Evolutionary conservation across 2,113 vertebrate genomes (phyloP), one percentile per base, ranked within the genome.

Genomic region (Stigmatopora nigra): DNA sequence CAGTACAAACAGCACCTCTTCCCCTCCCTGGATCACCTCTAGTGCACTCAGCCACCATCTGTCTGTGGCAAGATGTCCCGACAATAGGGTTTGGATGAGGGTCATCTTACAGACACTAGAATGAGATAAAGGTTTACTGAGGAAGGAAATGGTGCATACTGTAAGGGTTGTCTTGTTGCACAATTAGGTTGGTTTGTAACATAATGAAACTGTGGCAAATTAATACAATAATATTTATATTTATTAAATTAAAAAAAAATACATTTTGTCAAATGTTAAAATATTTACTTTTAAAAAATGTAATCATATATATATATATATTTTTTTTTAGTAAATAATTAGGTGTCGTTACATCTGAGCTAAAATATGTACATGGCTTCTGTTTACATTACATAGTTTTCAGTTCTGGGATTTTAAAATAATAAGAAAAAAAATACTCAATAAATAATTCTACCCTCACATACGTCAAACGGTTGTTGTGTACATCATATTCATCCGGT

Each of bases 91-190:
- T n/a, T 61, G 61, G 59, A 64, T 22, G 52, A 48, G 68, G 58
- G 64, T 84, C 76, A 72, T 58, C 47, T 83, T 83, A 80, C 78
- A 78, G 44, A 61, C 61, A 76, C 61, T 38, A 65, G n/a, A 48
- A 56, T 44, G 52, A 77, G 36, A 63, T 31, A 17, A 67, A 52
- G 16, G 20, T 41, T 51, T 63, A 55, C 59, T 17, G 17, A 59
- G 17, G 38, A 41, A 60, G 15, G 14, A 12, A 63, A 13, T 51
- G 14, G 20, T 63, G 47, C 48, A 11, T 63, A 38, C 61, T 12
- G 46, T 67, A 59, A 56, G 25, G 38, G 31, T 56, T 49, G 1
- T 41, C 61, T 1, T 38, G 20, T 9, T 5, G 51, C 36, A 38
- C 35, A 59, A 17, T 38, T 59, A 13, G 4, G 22, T 13, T 63